Percentiles rank a stretch among this genome's conserved stretches.
phyloP scores from a whole-genome alignment of 2,888 invertebrate genomes.

The Cepaea hortensis region DNA sequence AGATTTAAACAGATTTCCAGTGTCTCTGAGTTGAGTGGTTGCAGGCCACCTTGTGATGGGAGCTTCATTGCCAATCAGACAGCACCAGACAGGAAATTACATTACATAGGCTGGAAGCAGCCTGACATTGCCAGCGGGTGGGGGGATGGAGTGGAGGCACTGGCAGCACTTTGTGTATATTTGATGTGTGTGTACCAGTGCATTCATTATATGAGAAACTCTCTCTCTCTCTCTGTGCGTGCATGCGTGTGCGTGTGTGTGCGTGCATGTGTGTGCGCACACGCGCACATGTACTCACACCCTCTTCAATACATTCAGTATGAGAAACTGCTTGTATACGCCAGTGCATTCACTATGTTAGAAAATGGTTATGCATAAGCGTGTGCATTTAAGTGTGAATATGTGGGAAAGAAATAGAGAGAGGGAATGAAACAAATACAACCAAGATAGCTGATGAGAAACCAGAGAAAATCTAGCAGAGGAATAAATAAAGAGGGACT shows the following conservation, averaged over 20 bases:
- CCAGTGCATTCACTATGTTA: too few relatives aligned
- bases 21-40: not conserved
- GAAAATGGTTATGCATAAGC: too few relatives aligned
- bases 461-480: too few relatives aligned
- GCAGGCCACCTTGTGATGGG: not conserved
- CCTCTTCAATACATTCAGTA: too few relatives aligned
- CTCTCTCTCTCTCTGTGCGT: not conserved
- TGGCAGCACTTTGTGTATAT: too few relatives aligned
- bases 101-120: not conserved
- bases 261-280: not conserved
- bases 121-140: not conserved
- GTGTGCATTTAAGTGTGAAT: too few relatives aligned
- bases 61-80: not conserved
- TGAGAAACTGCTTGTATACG: too few relatives aligned
- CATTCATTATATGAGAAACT: not conserved
- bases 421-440: not conserved
- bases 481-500: too few relatives aligned
- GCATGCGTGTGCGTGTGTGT: not conserved
- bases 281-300: too few relatives aligned
- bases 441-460: too few relatives aligned
- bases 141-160: not conserved
- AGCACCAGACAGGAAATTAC: not conserved
- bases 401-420: too few relatives aligned
- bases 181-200: too few relatives aligned
- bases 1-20: not conserved